Conservation (phyloP, 2,113 vertebrate genomes). For the Boleophthalmus pectinirostris region DNA sequence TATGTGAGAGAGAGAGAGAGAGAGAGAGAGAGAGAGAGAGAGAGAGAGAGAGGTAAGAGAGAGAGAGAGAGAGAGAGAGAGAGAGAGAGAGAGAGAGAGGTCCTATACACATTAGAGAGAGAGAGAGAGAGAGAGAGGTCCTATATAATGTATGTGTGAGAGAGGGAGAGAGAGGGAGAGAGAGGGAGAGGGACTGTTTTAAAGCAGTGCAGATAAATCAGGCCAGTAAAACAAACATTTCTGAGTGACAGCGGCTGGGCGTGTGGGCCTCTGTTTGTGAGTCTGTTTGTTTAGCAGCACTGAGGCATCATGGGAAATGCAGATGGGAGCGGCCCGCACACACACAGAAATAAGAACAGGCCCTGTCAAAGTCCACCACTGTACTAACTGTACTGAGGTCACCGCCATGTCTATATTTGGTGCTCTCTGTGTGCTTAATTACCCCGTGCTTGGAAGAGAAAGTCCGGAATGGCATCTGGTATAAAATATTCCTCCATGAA, state of each 20-base stretch:
- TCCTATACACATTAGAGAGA: no score
- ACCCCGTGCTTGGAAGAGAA: no score
- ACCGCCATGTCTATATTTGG: not conserved
- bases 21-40: no score
- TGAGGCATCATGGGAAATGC: conserved; percentile 61
- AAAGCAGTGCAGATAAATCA: conserved; percentile 58
- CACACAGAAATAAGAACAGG: conserved; percentile 11
- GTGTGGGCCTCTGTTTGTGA: conserved; percentile 56
- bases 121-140: no score
- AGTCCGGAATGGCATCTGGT: no score
- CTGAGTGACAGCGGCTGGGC: conserved; percentile 62
- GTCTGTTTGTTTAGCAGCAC: conserved; percentile 53
- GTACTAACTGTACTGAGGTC: not conserved
- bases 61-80: not conserved
- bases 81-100: no score
- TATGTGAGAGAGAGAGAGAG: no score
- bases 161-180: no score
- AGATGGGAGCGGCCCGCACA: conserved; percentile 49
- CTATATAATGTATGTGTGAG: no score
- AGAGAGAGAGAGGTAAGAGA: not conserved
- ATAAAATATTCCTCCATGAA: no score
- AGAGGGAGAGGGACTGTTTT: conserved; percentile 5
- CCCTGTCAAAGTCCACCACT: not conserved
- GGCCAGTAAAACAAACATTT: conserved; percentile 65
- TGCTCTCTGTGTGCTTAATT: not conserved